These are phyloP conservation scores for Lysandra bellargus DNA, from an alignment of 2,888 invertebrate species.

Conservation along the genomic window DNA sequence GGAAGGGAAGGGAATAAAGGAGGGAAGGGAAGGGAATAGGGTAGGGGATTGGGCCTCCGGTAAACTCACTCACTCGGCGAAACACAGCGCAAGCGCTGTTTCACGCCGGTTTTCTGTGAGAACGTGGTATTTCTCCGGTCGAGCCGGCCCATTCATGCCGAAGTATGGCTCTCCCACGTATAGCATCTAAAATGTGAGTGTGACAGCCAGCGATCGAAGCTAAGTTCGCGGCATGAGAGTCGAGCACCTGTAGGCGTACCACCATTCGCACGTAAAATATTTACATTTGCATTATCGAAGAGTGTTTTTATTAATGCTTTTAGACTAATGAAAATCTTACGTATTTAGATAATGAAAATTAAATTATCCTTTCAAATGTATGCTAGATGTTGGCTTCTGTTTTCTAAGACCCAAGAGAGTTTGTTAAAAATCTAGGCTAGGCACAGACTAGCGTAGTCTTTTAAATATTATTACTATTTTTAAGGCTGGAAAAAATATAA, in stretches of 20 bases:
- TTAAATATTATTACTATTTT: too few relatives aligned
- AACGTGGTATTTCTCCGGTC: too few relatives aligned
- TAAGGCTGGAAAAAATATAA: too few relatives aligned
- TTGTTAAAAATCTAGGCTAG: neutral
- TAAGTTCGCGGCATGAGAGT: conserved; percentile 25
- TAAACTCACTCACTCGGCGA: too few relatives aligned
- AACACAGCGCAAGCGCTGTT: too few relatives aligned
- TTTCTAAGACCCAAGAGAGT: neutral
- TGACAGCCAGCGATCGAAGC: neutral
- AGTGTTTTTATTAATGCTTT: conserved; percentile 43
- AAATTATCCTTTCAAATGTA: neutral
- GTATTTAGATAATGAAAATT: conserved; percentile 35
- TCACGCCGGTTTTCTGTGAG: too few relatives aligned
- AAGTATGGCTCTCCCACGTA: too few relatives aligned
- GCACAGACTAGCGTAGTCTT: neutral
- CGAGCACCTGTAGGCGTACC: conserved; percentile 35
- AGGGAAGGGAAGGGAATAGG: too few relatives aligned
- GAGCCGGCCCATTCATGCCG: too few relatives aligned
- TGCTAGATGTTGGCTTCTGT: neutral
- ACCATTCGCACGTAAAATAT: conserved; percentile 44
- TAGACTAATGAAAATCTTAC: conserved; percentile 42
- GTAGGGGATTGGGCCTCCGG: too few relatives aligned
- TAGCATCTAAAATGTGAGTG: neutral
- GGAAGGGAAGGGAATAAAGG: too few relatives aligned
- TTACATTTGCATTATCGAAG: conserved; percentile 38